phyloP scores from a whole-genome alignment of 1,140 invertebrate genomes.

The Cecropterus lyciades region DNA sequence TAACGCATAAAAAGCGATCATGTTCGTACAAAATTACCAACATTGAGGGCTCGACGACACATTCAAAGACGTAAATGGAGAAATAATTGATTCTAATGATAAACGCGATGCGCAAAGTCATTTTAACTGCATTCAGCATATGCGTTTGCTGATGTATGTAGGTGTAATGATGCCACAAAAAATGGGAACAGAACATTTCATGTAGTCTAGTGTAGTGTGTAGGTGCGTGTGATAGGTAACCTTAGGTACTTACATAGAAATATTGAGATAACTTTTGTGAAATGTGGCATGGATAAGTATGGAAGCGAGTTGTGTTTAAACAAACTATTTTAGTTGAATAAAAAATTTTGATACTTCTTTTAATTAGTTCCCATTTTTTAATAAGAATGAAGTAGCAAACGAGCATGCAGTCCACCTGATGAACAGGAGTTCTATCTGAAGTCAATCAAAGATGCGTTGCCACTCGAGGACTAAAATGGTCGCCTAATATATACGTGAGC shows the following conservation, averaged over 20 bases:
- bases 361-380: no score
- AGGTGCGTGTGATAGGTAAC: constrained; percentile 29
- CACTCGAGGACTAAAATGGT: no score
- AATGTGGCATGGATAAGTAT: constrained; percentile 8
- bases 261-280: constrained; percentile 32
- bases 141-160: constrained; percentile 60
- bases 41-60: constrained; percentile 57
- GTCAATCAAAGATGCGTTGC: no score
- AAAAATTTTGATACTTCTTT: no score
- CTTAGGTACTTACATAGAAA: not conserved
- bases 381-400: no score
- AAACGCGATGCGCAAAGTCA: constrained; percentile 64
- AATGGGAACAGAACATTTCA: constrained; percentile 55
- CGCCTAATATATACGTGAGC: no score
- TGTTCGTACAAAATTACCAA: constrained; percentile 63
- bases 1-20: constrained; percentile 68
- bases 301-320: no score
- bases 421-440: no score
- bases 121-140: constrained; percentile 67
- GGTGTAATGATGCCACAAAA: constrained; percentile 65
- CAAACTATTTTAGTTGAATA: no score
- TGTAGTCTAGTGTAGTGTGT: constrained; percentile 41
- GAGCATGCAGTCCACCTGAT: no score
- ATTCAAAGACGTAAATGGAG: constrained; percentile 69
- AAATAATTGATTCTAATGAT: constrained; percentile 81